These are phyloP conservation scores for Epizoanthus stellaris DNA, from an alignment of 92 coral and sea anemone genomes.

Conservation along the genomic window DNA sequence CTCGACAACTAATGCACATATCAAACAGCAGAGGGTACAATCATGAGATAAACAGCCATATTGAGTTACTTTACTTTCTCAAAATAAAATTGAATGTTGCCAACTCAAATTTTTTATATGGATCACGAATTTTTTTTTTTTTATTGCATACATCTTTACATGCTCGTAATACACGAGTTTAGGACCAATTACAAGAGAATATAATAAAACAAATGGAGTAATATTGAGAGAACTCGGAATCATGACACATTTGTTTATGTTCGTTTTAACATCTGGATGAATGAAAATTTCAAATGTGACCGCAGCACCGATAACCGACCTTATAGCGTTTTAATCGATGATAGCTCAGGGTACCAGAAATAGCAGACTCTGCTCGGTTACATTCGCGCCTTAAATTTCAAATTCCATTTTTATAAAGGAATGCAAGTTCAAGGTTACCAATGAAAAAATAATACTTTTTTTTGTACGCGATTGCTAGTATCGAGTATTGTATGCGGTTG, in stretches of 20 bases:
- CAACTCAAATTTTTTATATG: not conserved
- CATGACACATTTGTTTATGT: not conserved
- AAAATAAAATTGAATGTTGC: not conserved
- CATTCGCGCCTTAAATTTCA: too few relatives aligned
- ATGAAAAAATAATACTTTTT: too few relatives aligned
- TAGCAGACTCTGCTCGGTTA: too few relatives aligned
- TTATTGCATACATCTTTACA: not conserved
- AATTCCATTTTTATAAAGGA: too few relatives aligned
- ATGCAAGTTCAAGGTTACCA: too few relatives aligned
- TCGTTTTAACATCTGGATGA: conserved; percentile 10
- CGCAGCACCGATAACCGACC: not conserved
- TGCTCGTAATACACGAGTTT: not conserved
- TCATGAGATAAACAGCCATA: not conserved
- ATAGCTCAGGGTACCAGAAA: too few relatives aligned
- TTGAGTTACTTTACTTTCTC: not conserved
- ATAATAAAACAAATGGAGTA: not conserved
- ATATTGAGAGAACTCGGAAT: not conserved
- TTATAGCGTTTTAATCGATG: too few relatives aligned
- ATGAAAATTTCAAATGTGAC: not conserved
- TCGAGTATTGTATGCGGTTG: too few relatives aligned
- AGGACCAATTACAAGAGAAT: not conserved
- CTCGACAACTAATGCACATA: not conserved
- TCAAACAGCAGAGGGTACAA: not conserved
- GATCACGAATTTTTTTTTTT: not conserved
- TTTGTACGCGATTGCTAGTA: too few relatives aligned